A percentile compares a stretch with the other conserved stretches of the same genome.
Conservation (phyloP, 2,888 invertebrate species). For the Coecobrya sp. region DNA sequence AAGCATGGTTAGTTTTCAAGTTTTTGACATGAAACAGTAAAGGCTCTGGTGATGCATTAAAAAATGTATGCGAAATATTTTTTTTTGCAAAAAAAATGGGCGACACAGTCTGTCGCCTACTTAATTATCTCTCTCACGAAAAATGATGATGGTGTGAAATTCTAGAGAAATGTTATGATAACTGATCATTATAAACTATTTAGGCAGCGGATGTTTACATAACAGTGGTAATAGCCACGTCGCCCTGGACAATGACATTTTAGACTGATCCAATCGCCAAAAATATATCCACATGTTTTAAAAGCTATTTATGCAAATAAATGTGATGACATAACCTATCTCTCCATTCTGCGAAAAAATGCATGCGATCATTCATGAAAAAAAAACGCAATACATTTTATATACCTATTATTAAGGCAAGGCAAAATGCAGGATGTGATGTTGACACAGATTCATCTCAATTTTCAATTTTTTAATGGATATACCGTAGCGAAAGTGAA, state of each 20-base stretch:
- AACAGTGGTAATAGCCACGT: background rate
- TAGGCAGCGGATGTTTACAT: background rate
- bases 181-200: background rate
- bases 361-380: too few species aligned
- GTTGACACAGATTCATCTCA: too few species aligned
- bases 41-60: background rate
- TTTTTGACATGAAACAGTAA: background rate
- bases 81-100: constrained; percentile 7
- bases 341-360: background rate
- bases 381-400: too few species aligned
- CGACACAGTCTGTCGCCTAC: background rate
- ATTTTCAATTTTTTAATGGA: too few species aligned
- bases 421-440: too few species aligned
- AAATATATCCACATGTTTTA: too few species aligned
- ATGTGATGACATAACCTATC: background rate
- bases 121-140: background rate
- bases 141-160: background rate
- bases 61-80: constrained; percentile 26
- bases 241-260: background rate
- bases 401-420: too few species aligned
- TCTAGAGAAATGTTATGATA: background rate
- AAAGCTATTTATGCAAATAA: background rate
- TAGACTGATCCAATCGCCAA: too few species aligned
- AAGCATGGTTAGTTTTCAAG: background rate
- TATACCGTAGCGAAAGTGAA: too few species aligned